Evolutionary conservation across 2,797 vertebrate genomes (phyloP).

Genomic region (Sebastes paucispinis): DNA sequence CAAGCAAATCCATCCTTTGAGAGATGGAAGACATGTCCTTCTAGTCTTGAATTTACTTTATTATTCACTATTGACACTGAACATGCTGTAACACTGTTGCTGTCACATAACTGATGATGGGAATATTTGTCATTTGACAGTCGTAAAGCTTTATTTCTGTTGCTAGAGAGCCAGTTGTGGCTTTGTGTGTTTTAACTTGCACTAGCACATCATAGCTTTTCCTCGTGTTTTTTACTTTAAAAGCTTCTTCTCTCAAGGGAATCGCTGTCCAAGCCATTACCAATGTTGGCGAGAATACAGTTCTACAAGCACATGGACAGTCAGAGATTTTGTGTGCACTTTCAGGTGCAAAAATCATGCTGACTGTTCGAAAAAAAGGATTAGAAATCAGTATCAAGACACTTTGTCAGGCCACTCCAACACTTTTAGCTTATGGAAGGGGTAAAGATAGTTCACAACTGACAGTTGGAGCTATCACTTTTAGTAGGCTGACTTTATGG

Average conservation of each 20-base stretch:
- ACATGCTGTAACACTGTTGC: conserved; percentile 12
- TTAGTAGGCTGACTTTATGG: neutral
- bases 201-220: conserved; percentile 26
- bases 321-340: conserved; percentile 39
- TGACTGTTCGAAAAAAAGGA: conserved; percentile 18
- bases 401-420: conserved; percentile 31
- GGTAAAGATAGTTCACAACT: conserved; percentile 1
- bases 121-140: conserved; percentile 22
- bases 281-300: conserved; percentile 44
- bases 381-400: conserved; percentile 23
- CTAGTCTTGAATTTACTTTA: neutral
- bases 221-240: conserved; percentile 31
- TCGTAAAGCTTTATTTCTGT: conserved; percentile 27
- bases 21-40: neutral
- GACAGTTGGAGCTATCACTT: neutral
- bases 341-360: conserved; percentile 54
- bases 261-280: conserved; percentile 63
- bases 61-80: conserved; percentile 18
- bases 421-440: conserved; percentile 18
- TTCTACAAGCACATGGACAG: conserved; percentile 44
- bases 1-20: conserved; percentile 5
- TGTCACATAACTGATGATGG: conserved; percentile 17
- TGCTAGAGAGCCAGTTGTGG: conserved; percentile 26
- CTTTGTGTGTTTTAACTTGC: conserved; percentile 35
- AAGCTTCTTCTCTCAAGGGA: conserved; percentile 62